Base-by-base conservation (phyloP, 2,797 vertebrate genomes). In the Percopsis omiscomaycus region DNA sequence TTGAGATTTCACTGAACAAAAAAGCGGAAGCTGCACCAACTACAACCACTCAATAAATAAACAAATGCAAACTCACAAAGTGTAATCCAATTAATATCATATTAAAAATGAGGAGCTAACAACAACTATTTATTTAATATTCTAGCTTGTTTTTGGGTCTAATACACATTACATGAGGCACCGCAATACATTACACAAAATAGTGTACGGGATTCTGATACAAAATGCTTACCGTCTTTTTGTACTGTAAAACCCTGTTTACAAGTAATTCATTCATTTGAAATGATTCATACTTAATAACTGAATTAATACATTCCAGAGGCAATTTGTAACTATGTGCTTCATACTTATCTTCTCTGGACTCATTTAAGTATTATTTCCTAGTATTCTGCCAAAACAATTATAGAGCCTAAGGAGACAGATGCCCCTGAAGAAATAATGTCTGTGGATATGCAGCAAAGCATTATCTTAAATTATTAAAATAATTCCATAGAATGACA, bases 31-130 rank as follows among this genome's bases (percentile, higher is more conserved):
- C 82, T 74, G 70, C 86, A 87, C 86, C 87, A 86, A 88, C 87
- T 74, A 89, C 87, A 90, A 82, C 88, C 87, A 84, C 79, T 84
- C 81, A 80, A 88, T 88, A 87, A 86, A 88, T 86, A 84, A 80
- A 86, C 77, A 81, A 64, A 56, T 65, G 67, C 67, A 68, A 84
- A 75, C 75, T 80, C 88, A 78, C 75, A 84, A 56, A 79, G 80
- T 83, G 74, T 76, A 53, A 69, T 66, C 78, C 75, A 84, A 80
- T 84, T 82, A 81, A 75, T 79, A 79, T 64, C 79, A 75, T 76
- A 69, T 53, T 79, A 56, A 76, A 86, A 84, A 78, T 74, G 84
- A 83, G 56, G 74, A 80, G 61, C 45, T 15, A 6, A 64, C 48
- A 42, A 45, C 63, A 73, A 22, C 77, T 54, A 62, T 82, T 78